Base-by-base conservation (phyloP, 2,888 invertebrate genomes). In the Uloborus plumipes region DNA sequence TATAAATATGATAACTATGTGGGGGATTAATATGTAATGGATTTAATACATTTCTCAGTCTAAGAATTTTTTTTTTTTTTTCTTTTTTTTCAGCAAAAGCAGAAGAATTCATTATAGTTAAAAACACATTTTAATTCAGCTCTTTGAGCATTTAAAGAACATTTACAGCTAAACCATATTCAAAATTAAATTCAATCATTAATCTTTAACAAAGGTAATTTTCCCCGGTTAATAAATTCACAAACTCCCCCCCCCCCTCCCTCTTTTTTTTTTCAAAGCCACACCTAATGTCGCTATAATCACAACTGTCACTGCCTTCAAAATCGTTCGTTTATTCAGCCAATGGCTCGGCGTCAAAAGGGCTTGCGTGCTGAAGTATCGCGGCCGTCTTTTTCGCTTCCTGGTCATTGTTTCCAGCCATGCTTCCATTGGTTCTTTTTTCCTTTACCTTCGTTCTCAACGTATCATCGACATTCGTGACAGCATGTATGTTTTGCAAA, bases 401-500 rank as follows among this genome's bases (percentile, higher is more conserved):
- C 79, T 80, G 79, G 79, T 80, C 79, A 80, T 80, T 80, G 79
- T 80, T 80, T 67, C 31, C 39, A 39, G 39, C 39, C 39, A 39
- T 39, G 39, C 39, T 39, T 39, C 75, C 39, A 74, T 47, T 55
- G 74, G 18, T 59, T 49, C 66, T 58, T 69, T 61, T 69, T 76
- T 69, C 70, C 13, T 62, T 76, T 67, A 53, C 53, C 67, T 62
- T 26, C 22, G 2, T 20, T 53, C 51, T 26, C n/a, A 22, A n/a
- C 4, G 49, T 62, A 69, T 70, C 76, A 76, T 61, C 62, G 69
- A 22, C 47, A 62, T 76, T 59, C 76, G 69, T 69, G 76, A 76
- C 67, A 55, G 22, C 31, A 39, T 39, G 39, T 39, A 39, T 39
- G 39, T 39, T 39, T 39, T 39, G 39, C 7, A 39, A 39, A 39